A percentile compares a stretch with the other conserved stretches of the same genome.
phyloP scores from a whole-genome alignment of 2,113 vertebrate species.

The Echinops telfairi region DNA sequence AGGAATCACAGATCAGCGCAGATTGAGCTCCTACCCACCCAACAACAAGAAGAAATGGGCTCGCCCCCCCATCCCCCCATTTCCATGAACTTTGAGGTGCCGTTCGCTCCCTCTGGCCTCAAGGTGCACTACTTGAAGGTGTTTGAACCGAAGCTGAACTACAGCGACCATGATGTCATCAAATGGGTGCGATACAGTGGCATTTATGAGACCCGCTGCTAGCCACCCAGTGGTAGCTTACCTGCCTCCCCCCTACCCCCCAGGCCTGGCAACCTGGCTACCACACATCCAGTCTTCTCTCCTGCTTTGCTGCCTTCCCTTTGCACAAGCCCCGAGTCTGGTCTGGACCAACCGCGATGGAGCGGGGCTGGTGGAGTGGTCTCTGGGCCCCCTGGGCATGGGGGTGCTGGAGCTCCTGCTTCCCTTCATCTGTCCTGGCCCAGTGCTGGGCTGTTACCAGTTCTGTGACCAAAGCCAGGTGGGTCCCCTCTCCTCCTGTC shows the following conservation, averaged over 20 bases:
- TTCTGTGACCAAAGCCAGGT: slow-evolving; percentile 82
- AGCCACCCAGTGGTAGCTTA: slow-evolving; percentile 83
- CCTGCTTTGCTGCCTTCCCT: slow-evolving; percentile 80
- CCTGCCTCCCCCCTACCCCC: slow-evolving; percentile 71
- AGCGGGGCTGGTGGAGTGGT: slow-evolving; percentile 52
- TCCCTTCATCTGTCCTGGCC: slow-evolving; percentile 64
- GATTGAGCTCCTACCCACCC: slow-evolving; percentile 98
- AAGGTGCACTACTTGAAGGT: slow-evolving; percentile 99
- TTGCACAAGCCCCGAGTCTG: slow-evolving; percentile 74
- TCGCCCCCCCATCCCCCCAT: slow-evolving; percentile 98
- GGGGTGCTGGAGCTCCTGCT: slow-evolving; percentile 52
- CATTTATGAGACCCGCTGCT: slow-evolving; percentile 99
- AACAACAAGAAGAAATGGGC: slow-evolving; percentile 99
- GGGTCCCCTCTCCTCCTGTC: slow-evolving; percentile 51
- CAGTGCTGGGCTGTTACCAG: slow-evolving; percentile 64
- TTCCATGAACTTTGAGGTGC: slow-evolving; percentile 99
- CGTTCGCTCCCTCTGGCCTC: slow-evolving; percentile 97
- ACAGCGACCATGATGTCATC: slow-evolving; percentile 99
- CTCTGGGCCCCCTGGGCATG: slow-evolving; percentile 56
- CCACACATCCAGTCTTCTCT: slow-evolving; percentile 70
- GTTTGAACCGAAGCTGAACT: slow-evolving; percentile 99
- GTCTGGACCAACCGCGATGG: slow-evolving; percentile 70
- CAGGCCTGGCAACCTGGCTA: slow-evolving; percentile 71
- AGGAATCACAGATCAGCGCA: slow-evolving; percentile 99
- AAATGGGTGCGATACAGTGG: slow-evolving; percentile 99